These are phyloP conservation scores for Tinea pellionella DNA, from an alignment of 2,888 invertebrate species.

Conservation along the genomic window DNA sequence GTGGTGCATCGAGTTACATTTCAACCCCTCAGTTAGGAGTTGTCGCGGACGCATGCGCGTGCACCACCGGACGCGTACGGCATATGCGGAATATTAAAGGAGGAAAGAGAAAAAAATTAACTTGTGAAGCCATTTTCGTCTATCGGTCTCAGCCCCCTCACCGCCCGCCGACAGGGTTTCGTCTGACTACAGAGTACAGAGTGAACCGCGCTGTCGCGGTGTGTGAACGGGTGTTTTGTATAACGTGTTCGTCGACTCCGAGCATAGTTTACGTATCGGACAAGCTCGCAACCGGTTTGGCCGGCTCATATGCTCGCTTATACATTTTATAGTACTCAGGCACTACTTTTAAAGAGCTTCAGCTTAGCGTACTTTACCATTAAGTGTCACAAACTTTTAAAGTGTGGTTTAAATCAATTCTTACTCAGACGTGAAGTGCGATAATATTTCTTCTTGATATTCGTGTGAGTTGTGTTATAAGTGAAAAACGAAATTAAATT, in stretches of 20 bases:
- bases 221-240: conserved; percentile 33
- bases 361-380: conserved; percentile 22
- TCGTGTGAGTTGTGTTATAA: conserved; percentile 7
- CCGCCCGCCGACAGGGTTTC: conserved; percentile 52
- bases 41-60: conserved; percentile 56
- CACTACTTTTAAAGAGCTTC: conserved; percentile 28
- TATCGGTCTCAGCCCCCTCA: conserved; percentile 44
- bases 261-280: conserved; percentile 9
- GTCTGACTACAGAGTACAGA: conserved; percentile 43
- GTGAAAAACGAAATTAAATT: neutral
- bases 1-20: conserved; percentile 64
- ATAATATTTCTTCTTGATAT: neutral
- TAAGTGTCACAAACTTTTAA: neutral
- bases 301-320: conserved; percentile 34
- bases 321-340: conserved; percentile 37
- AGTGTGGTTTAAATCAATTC: neutral
- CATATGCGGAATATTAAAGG: conserved; percentile 70
- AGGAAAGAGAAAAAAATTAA: conserved; percentile 71
- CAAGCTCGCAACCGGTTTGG: conserved; percentile 33
- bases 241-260: neutral
- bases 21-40: conserved; percentile 48
- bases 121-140: conserved; percentile 71
- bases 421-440: neutral
- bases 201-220: conserved; percentile 46
- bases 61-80: conserved; percentile 57